Percentiles rank a stretch among this genome's conserved stretches.
Conservation (phyloP, 1,140 invertebrate genomes). For the Drosophila rhopaloa region DNA sequence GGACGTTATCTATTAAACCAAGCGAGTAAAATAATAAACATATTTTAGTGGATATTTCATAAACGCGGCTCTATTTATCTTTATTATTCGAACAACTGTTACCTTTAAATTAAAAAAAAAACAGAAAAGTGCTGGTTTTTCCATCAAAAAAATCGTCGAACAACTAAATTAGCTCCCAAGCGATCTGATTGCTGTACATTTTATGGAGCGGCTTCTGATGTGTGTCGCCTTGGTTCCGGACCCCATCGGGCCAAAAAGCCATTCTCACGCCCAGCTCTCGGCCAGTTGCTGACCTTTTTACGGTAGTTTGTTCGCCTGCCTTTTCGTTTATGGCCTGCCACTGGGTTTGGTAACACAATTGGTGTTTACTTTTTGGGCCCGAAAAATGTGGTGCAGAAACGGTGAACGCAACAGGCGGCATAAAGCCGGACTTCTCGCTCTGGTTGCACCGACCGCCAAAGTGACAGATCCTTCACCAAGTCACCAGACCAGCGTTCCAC, state of each 20-base stretch:
- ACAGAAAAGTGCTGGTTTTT: conserved; percentile 8
- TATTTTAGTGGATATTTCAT: too few relatives aligned
- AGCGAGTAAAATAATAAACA: too few relatives aligned
- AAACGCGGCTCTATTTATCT: too few relatives aligned
- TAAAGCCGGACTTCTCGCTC: conserved; percentile 43
- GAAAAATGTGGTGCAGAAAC: background rate
- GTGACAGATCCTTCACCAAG: conserved; percentile 55
- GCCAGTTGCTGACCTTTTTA: conserved; percentile 63
- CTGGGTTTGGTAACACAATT: conserved; percentile 60
- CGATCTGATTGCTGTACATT: conserved; percentile 49
- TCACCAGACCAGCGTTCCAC: conserved; percentile 22
- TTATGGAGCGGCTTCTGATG: conserved; percentile 63
- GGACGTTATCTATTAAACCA: too few relatives aligned
- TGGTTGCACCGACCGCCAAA: conserved; percentile 63
- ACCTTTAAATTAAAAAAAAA: background rate
- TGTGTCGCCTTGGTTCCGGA: conserved; percentile 48
- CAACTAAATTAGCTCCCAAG: conserved; percentile 12
- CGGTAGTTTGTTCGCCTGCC: conserved; percentile 48
- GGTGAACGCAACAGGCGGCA: conserved; percentile 1
- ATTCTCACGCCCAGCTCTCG: conserved; percentile 68
- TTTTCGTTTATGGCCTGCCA: conserved; percentile 37
- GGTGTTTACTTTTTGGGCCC: conserved; percentile 40
- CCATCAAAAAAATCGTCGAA: background rate
- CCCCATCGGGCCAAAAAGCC: conserved; percentile 12
- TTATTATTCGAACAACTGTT: too few relatives aligned